Evolutionary conservation across 2,888 invertebrate genomes (phyloP).

Genomic region (Penaeus monodon): DNA sequence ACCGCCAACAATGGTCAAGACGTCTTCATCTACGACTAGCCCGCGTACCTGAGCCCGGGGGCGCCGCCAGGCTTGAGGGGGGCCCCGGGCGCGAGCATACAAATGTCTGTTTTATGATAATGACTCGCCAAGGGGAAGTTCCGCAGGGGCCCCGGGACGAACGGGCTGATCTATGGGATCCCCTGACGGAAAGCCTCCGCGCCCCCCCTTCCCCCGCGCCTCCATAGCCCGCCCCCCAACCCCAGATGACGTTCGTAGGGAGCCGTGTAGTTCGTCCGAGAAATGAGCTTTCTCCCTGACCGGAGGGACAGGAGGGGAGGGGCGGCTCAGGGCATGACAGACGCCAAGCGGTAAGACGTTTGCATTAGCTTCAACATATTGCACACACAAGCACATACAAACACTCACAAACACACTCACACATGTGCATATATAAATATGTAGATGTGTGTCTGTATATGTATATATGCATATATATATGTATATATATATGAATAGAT

Average conservation of each 20-base stretch:
- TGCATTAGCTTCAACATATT: too few relatives aligned
- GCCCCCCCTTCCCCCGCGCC: neutral
- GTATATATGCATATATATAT: neutral
- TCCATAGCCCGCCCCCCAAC: neutral
- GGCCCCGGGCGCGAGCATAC: constrained; percentile 50
- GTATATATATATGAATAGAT: neutral
- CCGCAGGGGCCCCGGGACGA: constrained; percentile 35
- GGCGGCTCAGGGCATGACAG: too few relatives aligned
- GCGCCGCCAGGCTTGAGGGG: constrained; percentile 23
- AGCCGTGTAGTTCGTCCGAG: neutral
- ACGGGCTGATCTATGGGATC: constrained; percentile 47
- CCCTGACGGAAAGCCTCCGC: constrained; percentile 6
- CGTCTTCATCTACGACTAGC: constrained; percentile 46
- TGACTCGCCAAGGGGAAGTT: constrained; percentile 51
- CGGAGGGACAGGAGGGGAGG: too few relatives aligned
- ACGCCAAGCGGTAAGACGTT: too few relatives aligned
- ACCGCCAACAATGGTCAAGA: constrained; percentile 32
- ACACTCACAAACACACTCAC: neutral
- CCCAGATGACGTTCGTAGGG: neutral
- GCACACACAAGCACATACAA: too few relatives aligned
- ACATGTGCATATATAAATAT: neutral
- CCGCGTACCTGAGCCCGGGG: constrained; percentile 11
- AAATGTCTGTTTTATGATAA: constrained; percentile 57
- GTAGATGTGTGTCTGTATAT: neutral
- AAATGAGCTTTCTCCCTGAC: neutral